Evolutionary conservation across 2,797 vertebrate genomes (phyloP).

Genomic region (Podargus strigoides): DNA sequence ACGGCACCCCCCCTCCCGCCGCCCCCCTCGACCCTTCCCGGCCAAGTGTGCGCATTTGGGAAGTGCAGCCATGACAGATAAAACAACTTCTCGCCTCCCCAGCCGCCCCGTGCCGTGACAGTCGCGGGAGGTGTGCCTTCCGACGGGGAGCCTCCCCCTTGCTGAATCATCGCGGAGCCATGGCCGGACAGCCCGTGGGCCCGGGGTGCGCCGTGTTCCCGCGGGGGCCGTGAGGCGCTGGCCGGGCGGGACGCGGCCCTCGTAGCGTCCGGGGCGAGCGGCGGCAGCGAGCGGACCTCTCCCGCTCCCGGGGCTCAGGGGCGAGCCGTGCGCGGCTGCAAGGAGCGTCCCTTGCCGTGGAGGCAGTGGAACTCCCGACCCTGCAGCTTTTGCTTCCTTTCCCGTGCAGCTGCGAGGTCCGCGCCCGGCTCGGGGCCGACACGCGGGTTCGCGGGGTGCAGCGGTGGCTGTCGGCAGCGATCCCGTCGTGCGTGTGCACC

Average conservation of each 20-base stretch:
- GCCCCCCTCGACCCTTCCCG: background rate
- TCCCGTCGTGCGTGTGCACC: background rate
- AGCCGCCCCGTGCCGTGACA: conserved; percentile 15
- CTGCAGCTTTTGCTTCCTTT: background rate
- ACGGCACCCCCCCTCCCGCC: rapidly evolving
- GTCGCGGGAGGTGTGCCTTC: conserved; percentile 29
- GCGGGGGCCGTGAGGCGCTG: background rate
- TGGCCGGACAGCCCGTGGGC: background rate
- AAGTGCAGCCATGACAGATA: conserved; percentile 21
- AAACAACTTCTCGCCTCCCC: conserved; percentile 24
- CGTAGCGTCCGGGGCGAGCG: background rate
- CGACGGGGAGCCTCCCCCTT: conserved; percentile 43
- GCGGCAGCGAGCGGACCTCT: background rate
- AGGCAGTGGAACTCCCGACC: background rate
- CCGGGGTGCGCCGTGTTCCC: background rate
- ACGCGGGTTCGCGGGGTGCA: background rate
- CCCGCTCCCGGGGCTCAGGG: background rate
- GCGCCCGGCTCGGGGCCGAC: rapidly evolving
- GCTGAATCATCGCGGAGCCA: conserved; percentile 58
- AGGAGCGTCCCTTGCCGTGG: background rate
- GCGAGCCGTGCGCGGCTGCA: background rate
- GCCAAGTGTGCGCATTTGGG: background rate
- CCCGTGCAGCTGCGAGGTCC: background rate
- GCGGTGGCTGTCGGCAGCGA: background rate
- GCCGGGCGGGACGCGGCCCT: background rate